These are phyloP conservation scores for Phaonia tiefii DNA, from an alignment of 2,888 invertebrate species.

Conservation along the genomic window DNA sequence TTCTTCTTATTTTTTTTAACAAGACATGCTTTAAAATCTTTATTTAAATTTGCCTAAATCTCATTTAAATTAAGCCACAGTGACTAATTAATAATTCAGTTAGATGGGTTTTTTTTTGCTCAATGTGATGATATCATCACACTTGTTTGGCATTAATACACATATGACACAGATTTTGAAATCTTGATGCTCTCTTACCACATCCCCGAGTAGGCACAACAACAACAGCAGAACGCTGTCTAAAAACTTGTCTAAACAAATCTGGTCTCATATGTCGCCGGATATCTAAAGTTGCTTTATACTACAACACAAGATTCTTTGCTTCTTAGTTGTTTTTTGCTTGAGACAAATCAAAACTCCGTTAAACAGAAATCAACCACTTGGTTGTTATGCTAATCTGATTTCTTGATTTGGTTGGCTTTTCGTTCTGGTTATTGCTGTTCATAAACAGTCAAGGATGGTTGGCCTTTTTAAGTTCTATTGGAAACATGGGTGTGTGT, in stretches of 20 bases:
- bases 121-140: conserved; percentile 55
- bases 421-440: conserved; percentile 22
- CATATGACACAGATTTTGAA: conserved; percentile 28
- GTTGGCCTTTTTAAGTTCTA: conserved; percentile 43
- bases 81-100: conserved; percentile 26
- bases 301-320: conserved; percentile 5
- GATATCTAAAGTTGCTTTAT: not conserved
- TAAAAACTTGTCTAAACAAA: conserved; percentile 16
- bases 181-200: not conserved
- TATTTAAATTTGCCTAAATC: conserved; percentile 13
- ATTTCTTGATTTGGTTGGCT: conserved; percentile 25
- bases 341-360: conserved; percentile 16
- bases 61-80: conserved; percentile 22
- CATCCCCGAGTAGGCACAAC: not conserved
- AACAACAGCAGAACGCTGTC: not conserved
- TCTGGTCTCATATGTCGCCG: conserved; percentile 10
- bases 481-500: not conserved
- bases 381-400: conserved; percentile 56
- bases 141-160: conserved; percentile 44
- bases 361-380: conserved; percentile 23
- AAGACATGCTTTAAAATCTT: too few species aligned
- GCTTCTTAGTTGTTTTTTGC: conserved; percentile 1
- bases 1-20: too few species aligned
- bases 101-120: not conserved
- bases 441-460: conserved; percentile 53